These are phyloP conservation scores for Chionomys nivalis DNA, from an alignment of 2,113 vertebrate species.

Conservation along the genomic window DNA sequence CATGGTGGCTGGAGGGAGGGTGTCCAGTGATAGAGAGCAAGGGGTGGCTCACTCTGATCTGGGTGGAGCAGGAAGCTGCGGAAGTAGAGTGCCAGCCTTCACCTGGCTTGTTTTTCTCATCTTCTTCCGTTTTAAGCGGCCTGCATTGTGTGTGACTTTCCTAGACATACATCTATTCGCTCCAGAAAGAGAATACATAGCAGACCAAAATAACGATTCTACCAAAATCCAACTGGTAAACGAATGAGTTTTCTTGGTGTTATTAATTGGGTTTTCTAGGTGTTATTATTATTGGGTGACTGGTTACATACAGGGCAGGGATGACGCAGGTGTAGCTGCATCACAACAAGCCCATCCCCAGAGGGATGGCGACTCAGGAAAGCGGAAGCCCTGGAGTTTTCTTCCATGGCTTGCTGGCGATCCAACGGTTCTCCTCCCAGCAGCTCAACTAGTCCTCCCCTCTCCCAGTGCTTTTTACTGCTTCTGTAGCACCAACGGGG, in stretches of 20 bases:
- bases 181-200: not conserved
- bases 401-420: not conserved
- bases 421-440: not conserved
- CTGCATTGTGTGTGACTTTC: not conserved
- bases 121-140: not conserved
- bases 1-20: no score
- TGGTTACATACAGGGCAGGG: not conserved
- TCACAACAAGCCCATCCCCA: not conserved
- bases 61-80: not conserved
- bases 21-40: not conserved
- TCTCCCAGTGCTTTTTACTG: no score
- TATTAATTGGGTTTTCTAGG: not conserved
- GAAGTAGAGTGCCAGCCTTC: fast-evolving
- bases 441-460: no score
- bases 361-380: fast-evolving
- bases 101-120: not conserved
- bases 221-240: not conserved
- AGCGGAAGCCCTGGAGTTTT: no score
- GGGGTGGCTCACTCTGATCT: not conserved
- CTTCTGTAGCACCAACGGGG: not conserved
- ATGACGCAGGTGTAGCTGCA: not conserved
- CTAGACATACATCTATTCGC: not conserved
- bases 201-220: not conserved
- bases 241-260: not conserved
- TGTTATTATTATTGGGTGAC: not conserved